Base-by-base conservation (phyloP, 2,797 vertebrate species). In the Sebastes diaconus region DNA sequence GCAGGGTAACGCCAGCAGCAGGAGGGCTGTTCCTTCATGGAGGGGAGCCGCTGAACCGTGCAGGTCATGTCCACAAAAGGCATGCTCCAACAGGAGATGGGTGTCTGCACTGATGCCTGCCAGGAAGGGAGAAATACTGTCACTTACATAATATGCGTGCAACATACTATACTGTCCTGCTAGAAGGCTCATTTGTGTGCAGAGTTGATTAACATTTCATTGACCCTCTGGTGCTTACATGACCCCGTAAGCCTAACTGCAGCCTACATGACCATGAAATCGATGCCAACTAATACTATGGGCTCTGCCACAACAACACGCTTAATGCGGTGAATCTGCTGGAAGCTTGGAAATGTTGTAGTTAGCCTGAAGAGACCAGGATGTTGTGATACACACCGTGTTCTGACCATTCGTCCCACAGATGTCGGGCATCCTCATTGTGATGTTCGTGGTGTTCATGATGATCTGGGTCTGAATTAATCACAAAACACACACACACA, bases 381-480 rank as follows among this genome's bases (percentile, higher is more conserved):
- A 3, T n/a, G 30, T 59, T 14, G 2, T 52, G 2, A 65, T 76
- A 90, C 94, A 55, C 88, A 96, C 96, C 95, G 11, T 95, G 94
- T 8, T 94, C 77, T 3, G 94, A 95, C 95, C 95, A 96, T 65
- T 96, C 93, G 3, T 96, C 90, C 95, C 94, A 96, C 59, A 95
- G 90, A 72, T 93, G 94, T 75, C 93, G 91, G 65, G 84, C 73
- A 1, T 95, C 92, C 55, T 93, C 91, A 1, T 87, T 70, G 11
- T 89, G 93, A 42, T 90, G 86, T 12, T 87, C 84, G 1, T 82
- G 84, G 67, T 88, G 90, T 9, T 90, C 81, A 8, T 81, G 87
- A 39, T 92, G 90, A 42, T 79, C 80, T 39, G 86, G 84, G 71
- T 94, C 94, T 96, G 86, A 24, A 25, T 65, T 6, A 29, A 77